Conservation (phyloP, 2,888 invertebrate genomes). For the Drosophila mimica region DNA sequence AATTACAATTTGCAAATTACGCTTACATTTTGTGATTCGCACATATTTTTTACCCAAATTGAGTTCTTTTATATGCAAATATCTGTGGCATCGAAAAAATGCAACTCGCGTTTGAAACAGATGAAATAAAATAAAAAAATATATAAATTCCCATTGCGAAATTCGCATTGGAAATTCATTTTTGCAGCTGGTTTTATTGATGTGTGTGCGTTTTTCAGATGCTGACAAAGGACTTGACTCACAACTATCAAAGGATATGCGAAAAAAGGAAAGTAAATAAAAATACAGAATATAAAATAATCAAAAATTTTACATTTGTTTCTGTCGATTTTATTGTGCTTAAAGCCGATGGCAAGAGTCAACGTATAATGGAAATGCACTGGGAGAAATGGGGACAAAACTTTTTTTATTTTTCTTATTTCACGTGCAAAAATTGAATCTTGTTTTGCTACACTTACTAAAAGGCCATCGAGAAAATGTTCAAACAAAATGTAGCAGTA, state of each 20-base stretch:
- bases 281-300: slow-evolving; percentile 34
- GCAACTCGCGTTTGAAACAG: not conserved
- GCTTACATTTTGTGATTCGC: slow-evolving; percentile 22
- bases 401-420: not conserved
- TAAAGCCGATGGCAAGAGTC: slow-evolving; percentile 11
- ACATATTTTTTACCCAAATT: slow-evolving; percentile 10
- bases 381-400: not conserved
- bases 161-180: slow-evolving; percentile 47
- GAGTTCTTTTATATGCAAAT: slow-evolving; percentile 57
- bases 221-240: slow-evolving; percentile 68
- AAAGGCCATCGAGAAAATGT: not conserved
- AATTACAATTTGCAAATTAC: slow-evolving; percentile 38
- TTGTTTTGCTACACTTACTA: not conserved
- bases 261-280: slow-evolving; percentile 33
- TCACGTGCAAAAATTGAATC: not conserved
- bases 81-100: slow-evolving; percentile 25
- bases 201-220: slow-evolving; percentile 33
- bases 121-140: slow-evolving; percentile 18
- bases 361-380: slow-evolving; percentile 29
- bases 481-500: not conserved
- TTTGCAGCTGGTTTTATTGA: slow-evolving; percentile 64
- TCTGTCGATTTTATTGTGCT: slow-evolving; percentile 5
- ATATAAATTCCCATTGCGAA: slow-evolving; percentile 13
- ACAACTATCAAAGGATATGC: slow-evolving; percentile 52
- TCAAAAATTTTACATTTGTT: slow-evolving; percentile 48